Percentiles rank a stretch among this genome's conserved stretches.
These are phyloP conservation scores for Drosophila kambysellisi DNA, from an alignment of 2,888 invertebrate species.

Conservation along the genomic window DNA sequence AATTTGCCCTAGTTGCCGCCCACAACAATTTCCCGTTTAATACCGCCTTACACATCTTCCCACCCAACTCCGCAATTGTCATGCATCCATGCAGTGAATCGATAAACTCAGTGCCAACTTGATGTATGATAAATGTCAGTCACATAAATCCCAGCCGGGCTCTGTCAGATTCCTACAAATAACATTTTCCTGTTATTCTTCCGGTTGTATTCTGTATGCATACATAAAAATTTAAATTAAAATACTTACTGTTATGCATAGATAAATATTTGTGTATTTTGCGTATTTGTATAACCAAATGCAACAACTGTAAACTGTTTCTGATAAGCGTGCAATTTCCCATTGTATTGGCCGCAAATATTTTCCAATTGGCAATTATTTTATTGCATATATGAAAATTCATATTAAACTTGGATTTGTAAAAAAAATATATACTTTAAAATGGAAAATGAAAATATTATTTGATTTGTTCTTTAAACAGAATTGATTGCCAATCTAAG, in stretches of 20 bases:
- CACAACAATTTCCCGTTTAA: constrained; percentile 30
- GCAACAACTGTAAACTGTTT: constrained; percentile 33
- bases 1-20: constrained; percentile 58
- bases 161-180: constrained; percentile 46
- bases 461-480: background rate
- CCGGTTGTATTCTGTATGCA: constrained; percentile 39
- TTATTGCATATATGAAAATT: constrained; percentile 7
- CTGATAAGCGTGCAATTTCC: constrained; percentile 29
- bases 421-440: background rate
- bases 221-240: constrained; percentile 35
- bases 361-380: constrained; percentile 21
- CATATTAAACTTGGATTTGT: background rate
- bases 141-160: constrained; percentile 44
- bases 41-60: background rate
- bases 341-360: constrained; percentile 2
- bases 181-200: constrained; percentile 46
- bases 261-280: constrained; percentile 49
- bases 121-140: constrained; percentile 59
- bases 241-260: constrained; percentile 21
- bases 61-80: constrained; percentile 1
- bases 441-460: background rate
- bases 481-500: background rate
- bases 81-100: constrained; percentile 43
- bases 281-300: constrained; percentile 62
- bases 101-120: constrained; percentile 49